Evolutionary conservation across 2,888 invertebrate genomes (phyloP).

Genomic region (Leptopilina myrica): DNA sequence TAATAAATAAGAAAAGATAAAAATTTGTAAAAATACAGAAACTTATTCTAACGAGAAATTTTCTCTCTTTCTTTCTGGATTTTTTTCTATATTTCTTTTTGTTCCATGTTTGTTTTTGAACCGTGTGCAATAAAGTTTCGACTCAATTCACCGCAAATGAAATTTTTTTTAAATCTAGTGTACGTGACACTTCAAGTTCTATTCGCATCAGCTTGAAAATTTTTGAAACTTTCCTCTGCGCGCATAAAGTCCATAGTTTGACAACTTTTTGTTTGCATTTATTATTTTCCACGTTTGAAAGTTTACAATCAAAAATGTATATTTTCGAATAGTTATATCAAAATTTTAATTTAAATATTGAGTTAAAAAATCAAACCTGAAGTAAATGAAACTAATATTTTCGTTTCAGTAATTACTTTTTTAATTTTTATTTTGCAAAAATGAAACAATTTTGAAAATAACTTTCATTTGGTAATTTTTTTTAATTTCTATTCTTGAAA

Average conservation of each 20-base stretch:
- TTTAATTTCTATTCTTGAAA: no score
- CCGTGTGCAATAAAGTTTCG: background rate
- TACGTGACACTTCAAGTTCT: constrained; percentile 31
- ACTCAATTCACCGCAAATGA: constrained; percentile 22
- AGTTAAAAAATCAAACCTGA: no score
- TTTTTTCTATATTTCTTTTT: background rate
- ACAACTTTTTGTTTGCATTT: constrained; percentile 6
- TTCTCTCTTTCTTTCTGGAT: no score
- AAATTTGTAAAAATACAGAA: no score
- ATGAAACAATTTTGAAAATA: no score
- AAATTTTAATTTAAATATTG: background rate
- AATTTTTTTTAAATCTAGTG: constrained; percentile 18
- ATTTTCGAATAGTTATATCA: background rate
- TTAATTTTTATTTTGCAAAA: no score
- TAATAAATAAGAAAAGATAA: no score
- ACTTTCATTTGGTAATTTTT: no score
- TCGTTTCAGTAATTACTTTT: no score
- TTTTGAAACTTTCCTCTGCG: constrained; percentile 14
- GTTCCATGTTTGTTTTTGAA: background rate
- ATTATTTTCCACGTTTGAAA: constrained; percentile 6
- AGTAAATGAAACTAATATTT: no score
- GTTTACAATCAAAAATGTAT: background rate
- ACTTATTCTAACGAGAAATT: no score
- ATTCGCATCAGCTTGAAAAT: constrained; percentile 7
- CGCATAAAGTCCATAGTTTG: background rate